Base-by-base conservation (phyloP, 2,888 invertebrate genomes). In the Tanytarsus gracilentus region DNA sequence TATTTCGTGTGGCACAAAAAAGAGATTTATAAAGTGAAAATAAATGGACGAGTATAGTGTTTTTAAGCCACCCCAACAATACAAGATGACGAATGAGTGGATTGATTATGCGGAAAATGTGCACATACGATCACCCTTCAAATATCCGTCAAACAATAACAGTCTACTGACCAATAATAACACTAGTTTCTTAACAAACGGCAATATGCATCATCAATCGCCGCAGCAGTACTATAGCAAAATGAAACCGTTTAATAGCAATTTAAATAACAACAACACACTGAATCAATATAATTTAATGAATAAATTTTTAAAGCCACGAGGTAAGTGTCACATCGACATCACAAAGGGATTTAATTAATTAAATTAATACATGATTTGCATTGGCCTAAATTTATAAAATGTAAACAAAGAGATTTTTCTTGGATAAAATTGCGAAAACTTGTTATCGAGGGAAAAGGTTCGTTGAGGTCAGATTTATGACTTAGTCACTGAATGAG, bases 81-180 rank as follows among this genome's bases (percentile, higher is more conserved):
- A n/a, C 25, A 65, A 65, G 61, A 73, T 73, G 73, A 73, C 73
- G 65, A 73, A 73, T 67, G 73, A 73, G 65, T 73, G 73, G 73
- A 71, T 73, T 62, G 72, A 73, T 67, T 73, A 71, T 71, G 67
- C 68, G 62, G 61, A 61, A 50, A 73, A 72, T 66, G 69, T 69
- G 66, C 69, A 72, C 62, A 67, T 72, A 66, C 68, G 72, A 66
- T 68, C 69, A 29, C 72, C 73, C 8, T 62, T 72, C 29, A 63
- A 63, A 61, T 61, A 59, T 60, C 40, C 61, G 26, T 49, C 55
- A 14, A 62, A 62, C 33, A 62, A 62, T 29, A 62, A 62, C 51
- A 62, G 55, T 36, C 36, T 55, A 25, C 27, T 56, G 11, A 58
- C 50, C 18, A 44, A 26, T 14, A 62, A 58, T 18, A 61, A 61